Base-by-base conservation (phyloP, 2,888 invertebrate species). In the Erebia epiphron region DNA sequence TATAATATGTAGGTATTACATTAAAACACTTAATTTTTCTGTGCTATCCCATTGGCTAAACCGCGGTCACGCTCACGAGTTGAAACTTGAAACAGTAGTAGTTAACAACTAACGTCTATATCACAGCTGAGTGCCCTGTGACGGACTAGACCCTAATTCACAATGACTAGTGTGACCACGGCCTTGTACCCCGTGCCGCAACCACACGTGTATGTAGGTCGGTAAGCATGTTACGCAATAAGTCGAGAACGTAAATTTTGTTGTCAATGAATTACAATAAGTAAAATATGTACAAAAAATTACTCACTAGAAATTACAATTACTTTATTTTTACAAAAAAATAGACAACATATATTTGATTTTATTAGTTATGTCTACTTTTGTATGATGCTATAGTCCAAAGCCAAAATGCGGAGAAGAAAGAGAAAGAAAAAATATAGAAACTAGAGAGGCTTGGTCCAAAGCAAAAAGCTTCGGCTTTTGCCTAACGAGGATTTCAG, bases 101-200 rank as follows among this genome's bases (percentile, higher is more conserved):
- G 78, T 78, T 75, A 75, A 74, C 75, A 75, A 74, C 75, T 77
- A 75, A 75, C 75, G 74, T 75, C 73, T 73, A 71, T 18, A 58
- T 61, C 66, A 74, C 70, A 75, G 77, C 67, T 74, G 79, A 80
- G 68, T 86, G 86, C 77, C 60, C 69, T 56, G 63, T 88, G 92
- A 91, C 77, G 73, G 79, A 75, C 75, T 68, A 79, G 84, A 82
- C 88, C 85, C 82, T 90, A 91, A 92, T 90, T 79, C 70, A 75
- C 70, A 62, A 35, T 73, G 90, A 88, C 78, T 73, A 71, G 74
- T 63, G 69, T 67, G 75, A 85, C 90, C 91, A 78, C 92, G 91
- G 83, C 90, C 91, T 91, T 90, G 89, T 85, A 81, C 83, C 86
- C 76, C 75, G 79, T 76, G 78, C 57, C 64, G 71, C 76, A 79